Conservation (phyloP, 1,140 invertebrate species). For the Dufourea novaeangliae region DNA sequence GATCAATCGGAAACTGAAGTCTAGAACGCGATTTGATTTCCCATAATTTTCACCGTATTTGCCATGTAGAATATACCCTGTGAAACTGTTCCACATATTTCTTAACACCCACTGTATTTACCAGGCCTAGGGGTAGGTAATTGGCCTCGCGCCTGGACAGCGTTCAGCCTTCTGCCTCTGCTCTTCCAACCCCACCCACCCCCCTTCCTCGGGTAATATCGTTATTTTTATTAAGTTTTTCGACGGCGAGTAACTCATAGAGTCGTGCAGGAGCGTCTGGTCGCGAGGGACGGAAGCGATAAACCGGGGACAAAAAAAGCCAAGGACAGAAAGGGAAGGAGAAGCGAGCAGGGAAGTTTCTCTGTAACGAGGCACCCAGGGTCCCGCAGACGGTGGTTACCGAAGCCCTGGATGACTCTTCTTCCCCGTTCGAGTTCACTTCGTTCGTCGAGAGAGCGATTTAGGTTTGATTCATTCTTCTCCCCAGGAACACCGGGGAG, state of each 20-base stretch:
- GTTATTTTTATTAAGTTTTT: constrained; percentile 69
- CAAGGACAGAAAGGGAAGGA: too few relatives aligned
- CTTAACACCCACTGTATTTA: constrained; percentile 45
- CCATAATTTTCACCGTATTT: too few relatives aligned
- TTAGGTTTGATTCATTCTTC: constrained; percentile 2
- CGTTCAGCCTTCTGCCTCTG: constrained; percentile 3
- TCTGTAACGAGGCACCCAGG: constrained; percentile 1
- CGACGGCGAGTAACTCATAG: constrained; percentile 40
- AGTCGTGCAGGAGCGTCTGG: constrained; percentile 31
- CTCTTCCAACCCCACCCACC: too few relatives aligned
- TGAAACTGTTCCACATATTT: too few relatives aligned
- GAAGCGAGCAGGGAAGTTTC: constrained; percentile 28
- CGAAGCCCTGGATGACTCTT: constrained; percentile 7
- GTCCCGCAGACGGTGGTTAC: constrained; percentile 8
- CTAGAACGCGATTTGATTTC: too few relatives aligned
- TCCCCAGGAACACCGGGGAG: too few relatives aligned
- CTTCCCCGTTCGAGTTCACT: constrained; percentile 6
- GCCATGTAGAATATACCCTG: too few relatives aligned
- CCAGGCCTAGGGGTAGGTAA: constrained; percentile 54
- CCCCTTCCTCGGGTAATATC: too few relatives aligned
- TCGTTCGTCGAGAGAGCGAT: constrained; percentile 8
- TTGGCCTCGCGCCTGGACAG: constrained; percentile 50
- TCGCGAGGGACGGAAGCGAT: constrained; percentile 45
- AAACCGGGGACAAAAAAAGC: constrained; percentile 49
- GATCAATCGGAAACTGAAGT: too few relatives aligned